Evolutionary conservation across 1,140 invertebrate species (phyloP), one percentile per base, ranked within the genome.

Genomic region (Mylabris phalerata): DNA sequence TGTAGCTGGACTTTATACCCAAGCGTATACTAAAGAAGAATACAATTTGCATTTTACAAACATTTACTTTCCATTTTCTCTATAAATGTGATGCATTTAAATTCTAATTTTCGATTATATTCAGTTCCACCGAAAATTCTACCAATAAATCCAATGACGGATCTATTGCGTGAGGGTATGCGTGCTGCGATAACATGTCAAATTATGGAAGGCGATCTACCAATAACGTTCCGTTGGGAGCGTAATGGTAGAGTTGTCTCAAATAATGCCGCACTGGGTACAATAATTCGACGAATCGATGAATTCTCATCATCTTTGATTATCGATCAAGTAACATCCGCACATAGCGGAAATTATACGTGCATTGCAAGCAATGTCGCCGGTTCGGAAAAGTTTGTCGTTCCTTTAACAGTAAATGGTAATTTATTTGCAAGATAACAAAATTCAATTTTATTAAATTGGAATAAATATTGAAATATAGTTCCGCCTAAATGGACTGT

Each of bases 151-250:
- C 85, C 91, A 43, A 84, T 90, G 76, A 86, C 84, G 32, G 84
- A 87, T 68, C 77, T 88, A 66, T 76, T 93, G 50, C 82, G 89
- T 55, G 92, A 95, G 78, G 94, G 94, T 9, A 93, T 94, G 82
- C 79, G 93, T 57, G 90, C 92, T 7, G 91, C 91, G 26, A 90
- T 97, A 62, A 89, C 92, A 55, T 98, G 95, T 77, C 89, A 93
- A 69, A 92, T 97, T 63, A 85, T 93, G 70, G 92, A 94, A 77
- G 95, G 95, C 9, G 94, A 98, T 79, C 82, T 92, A 60, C 94
- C 94, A 13, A 86, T 98, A 60, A 87, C 84, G 55, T 92, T 98
- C 75, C 79, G 83, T 26, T 92, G 88, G 88, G 88, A 88, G 69
- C 83, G 88, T 70, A 89, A 94, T 73, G 89, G 87, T 32, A 81